These are phyloP conservation scores for Momotus momota DNA, from an alignment of 2,797 vertebrate species.

Conservation along the genomic window DNA sequence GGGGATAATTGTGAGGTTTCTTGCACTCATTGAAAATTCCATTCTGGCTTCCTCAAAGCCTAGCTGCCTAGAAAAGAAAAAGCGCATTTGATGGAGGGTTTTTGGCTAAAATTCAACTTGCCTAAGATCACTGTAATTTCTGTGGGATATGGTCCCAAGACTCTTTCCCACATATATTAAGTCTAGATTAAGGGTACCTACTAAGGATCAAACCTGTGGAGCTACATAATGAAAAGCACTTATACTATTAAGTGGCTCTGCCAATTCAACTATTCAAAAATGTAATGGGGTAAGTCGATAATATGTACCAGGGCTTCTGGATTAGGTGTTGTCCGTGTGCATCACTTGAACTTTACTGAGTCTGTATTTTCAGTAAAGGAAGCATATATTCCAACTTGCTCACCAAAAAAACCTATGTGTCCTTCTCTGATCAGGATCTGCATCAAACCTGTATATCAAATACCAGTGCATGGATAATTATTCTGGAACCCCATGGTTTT, in stretches of 20 bases:
- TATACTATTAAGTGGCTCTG: neutral
- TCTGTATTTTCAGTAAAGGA: neutral
- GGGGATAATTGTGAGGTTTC: neutral
- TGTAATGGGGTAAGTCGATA: neutral
- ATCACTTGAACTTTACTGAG: neutral
- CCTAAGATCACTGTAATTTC: neutral
- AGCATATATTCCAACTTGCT: neutral
- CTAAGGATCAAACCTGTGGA: neutral
- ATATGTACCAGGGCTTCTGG: neutral
- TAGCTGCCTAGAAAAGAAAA: neutral
- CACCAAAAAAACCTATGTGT: neutral
- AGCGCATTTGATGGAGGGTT: neutral
- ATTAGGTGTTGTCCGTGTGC: neutral
- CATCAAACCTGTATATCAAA: neutral
- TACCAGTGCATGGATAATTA: neutral
- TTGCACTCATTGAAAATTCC: neutral
- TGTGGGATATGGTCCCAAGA: neutral
- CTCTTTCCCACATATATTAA: neutral
- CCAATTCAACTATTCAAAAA: neutral
- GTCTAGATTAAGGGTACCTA: conserved; percentile 1
- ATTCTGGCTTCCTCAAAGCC: neutral
- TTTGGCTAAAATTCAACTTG: neutral
- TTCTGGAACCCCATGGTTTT: neutral
- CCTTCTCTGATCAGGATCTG: neutral
- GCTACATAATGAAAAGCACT: neutral